These are phyloP conservation scores for Papilio gigon DNA, from an alignment of 2,888 invertebrate genomes.

Conservation along the genomic window DNA sequence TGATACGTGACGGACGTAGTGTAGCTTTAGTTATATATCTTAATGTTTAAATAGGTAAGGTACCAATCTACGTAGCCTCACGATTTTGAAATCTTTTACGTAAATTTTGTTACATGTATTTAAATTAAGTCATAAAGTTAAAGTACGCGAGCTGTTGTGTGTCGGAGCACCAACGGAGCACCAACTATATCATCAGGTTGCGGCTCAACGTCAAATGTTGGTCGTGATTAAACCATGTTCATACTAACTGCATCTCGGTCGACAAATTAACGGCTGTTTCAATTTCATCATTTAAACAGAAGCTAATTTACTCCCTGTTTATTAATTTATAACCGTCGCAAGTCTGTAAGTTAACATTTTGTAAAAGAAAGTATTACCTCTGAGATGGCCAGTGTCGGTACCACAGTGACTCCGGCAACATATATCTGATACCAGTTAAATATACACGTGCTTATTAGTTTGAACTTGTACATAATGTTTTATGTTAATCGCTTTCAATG, in stretches of 20 bases:
- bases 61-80: constrained; percentile 20
- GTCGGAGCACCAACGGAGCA: not conserved
- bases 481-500: constrained; percentile 11
- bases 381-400: not conserved
- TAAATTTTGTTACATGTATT: not conserved
- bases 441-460: constrained; percentile 5
- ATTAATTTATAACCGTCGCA: not conserved
- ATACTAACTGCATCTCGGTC: not conserved
- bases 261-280: too few species aligned
- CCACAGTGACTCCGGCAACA: not conserved
- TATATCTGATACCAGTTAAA: not conserved
- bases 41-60: constrained; percentile 42
- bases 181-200: not conserved
- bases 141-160: not conserved
- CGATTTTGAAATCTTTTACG: constrained; percentile 15
- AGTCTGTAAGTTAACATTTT: not conserved
- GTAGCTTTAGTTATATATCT: constrained; percentile 57
- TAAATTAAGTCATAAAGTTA: not conserved
- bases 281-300: not conserved
- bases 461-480: constrained; percentile 15
- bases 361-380: not conserved
- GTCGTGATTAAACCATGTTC: too few species aligned
- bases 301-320: not conserved
- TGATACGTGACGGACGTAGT: constrained; percentile 61
- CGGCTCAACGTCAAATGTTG: too few species aligned